Percentiles rank a stretch among this genome's conserved stretches.
phyloP scores from a whole-genome alignment of 53 echinoderm and acorn worm species.

The Antedon mediterranea region DNA sequence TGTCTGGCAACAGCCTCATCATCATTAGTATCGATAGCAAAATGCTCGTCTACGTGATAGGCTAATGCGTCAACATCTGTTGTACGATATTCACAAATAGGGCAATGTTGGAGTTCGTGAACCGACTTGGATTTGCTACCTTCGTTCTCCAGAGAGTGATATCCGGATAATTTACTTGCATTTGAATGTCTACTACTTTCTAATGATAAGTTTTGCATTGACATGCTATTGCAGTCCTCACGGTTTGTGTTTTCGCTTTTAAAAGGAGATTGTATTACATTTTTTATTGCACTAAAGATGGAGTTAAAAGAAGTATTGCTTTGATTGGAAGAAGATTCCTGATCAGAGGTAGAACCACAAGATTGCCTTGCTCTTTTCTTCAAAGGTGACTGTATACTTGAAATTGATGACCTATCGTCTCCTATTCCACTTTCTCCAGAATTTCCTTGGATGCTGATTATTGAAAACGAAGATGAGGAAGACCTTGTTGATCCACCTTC shows the following conservation, averaged over 20 bases:
- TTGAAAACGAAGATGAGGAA: neutral
- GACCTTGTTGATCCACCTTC: neutral
- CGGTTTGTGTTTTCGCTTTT: neutral
- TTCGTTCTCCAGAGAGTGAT: neutral
- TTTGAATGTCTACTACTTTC: no score
- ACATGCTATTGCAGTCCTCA: neutral
- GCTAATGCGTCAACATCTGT: constrained; percentile 22
- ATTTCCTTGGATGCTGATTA: neutral
- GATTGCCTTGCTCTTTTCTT: neutral
- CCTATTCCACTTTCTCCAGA: neutral
- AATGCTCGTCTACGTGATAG: constrained; percentile 67
- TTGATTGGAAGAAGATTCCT: no score
- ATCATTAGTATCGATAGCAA: constrained; percentile 16
- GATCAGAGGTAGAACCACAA: neutral
- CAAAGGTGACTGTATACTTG: neutral
- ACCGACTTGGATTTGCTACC: neutral
- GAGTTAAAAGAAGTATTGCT: neutral
- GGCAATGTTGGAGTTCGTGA: constrained; percentile 21
- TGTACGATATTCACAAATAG: constrained; percentile 42
- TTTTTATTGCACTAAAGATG: neutral
- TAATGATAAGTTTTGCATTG: neutral
- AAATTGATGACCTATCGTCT: neutral
- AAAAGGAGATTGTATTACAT: neutral
- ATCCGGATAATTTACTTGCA: neutral
- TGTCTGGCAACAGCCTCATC: neutral